phyloP scores from a whole-genome alignment of 2,113 vertebrate genomes.

The Xiphophorus hellerii region DNA sequence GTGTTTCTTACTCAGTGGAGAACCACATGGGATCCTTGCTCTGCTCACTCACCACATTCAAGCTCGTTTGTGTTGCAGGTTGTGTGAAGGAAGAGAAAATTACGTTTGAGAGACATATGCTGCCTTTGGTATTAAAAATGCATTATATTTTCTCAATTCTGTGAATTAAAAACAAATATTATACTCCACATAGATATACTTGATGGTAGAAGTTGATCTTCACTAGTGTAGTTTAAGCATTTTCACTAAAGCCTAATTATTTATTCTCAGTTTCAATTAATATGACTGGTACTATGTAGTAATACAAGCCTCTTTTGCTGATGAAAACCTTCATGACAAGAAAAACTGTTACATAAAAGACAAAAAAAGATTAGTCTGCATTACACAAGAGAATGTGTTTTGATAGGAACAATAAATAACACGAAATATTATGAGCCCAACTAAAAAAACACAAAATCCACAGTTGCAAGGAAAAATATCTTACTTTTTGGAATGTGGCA shows the following conservation, averaged over 20 bases:
- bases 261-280: too few species aligned
- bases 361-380: too few species aligned
- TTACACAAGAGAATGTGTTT: neutral
- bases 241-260: neutral
- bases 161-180: neutral
- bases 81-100: conserved; percentile 6
- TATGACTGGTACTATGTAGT: too few species aligned
- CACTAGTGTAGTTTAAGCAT: too few species aligned
- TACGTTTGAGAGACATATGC: conserved; percentile 1
- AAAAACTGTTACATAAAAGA: too few species aligned
- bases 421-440: neutral
- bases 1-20: conserved; percentile 52
- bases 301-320: too few species aligned
- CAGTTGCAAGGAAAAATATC: conserved; percentile 32
- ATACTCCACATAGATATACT: neutral
- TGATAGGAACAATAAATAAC: neutral
- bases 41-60: conserved; percentile 78
- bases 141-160: conserved; percentile 1
- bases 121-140: conserved; percentile 10
- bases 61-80: conserved; percentile 61
- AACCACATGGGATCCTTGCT: conserved; percentile 74
- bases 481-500: conserved; percentile 15
- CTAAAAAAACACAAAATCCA: neutral
- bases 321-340: too few species aligned
- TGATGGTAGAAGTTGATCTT: neutral